phyloP scores from a whole-genome alignment of 2,797 vertebrate genomes.

The Gymnothorax reevesii region DNA sequence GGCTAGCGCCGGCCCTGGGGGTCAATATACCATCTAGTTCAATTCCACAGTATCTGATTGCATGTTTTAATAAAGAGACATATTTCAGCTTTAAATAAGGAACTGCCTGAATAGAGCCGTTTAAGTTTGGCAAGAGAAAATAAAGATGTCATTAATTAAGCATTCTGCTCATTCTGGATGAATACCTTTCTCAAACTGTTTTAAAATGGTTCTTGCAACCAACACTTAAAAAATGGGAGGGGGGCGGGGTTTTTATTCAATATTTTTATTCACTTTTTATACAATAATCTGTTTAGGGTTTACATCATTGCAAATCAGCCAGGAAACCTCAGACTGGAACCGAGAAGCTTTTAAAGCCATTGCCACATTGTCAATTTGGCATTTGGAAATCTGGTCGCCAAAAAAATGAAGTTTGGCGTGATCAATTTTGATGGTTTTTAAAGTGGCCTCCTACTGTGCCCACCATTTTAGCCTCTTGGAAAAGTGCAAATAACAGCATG shows the following conservation, averaged over 20 bases:
- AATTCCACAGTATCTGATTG: background rate
- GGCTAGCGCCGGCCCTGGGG: no score
- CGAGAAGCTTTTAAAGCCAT: background rate
- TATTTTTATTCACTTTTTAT: background rate
- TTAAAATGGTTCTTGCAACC: slow-evolving; percentile 34
- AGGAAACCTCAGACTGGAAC: background rate
- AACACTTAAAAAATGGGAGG: slow-evolving; percentile 50
- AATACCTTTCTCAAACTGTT: slow-evolving; percentile 49
- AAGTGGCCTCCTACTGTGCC: background rate
- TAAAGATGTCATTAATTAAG: slow-evolving; percentile 59
- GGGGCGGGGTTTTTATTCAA: slow-evolving; percentile 44
- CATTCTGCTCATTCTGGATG: slow-evolving; percentile 47
- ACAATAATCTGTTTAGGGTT: background rate
- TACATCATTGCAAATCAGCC: background rate
- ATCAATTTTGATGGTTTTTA: slow-evolving; percentile 13
- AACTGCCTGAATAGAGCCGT: slow-evolving; percentile 47
- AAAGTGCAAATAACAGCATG: background rate
- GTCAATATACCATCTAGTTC: no score
- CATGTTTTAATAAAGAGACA: background rate
- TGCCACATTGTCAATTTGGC: slow-evolving; percentile 11
- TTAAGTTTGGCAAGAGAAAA: slow-evolving; percentile 39
- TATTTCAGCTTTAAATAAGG: slow-evolving; percentile 37
- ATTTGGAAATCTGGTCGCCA: background rate
- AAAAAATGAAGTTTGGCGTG: slow-evolving; percentile 1
- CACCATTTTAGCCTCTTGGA: no score